Evolutionary conservation across 2,113 vertebrate species (phyloP).

Genomic region (Myiozetetes cayanensis): DNA sequence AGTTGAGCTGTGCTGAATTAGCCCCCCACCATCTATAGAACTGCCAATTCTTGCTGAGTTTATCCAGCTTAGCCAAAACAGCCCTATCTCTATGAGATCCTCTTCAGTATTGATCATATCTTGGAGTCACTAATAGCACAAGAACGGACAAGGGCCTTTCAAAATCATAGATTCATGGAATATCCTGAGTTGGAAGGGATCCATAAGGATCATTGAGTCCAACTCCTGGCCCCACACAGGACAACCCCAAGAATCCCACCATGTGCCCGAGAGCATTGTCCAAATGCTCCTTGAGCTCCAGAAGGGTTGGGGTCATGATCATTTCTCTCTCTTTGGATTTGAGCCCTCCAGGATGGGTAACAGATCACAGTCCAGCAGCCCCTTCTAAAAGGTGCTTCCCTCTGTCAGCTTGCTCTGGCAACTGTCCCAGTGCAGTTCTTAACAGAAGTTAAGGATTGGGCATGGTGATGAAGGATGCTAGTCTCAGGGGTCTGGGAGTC

Average conservation of each 20-base stretch:
- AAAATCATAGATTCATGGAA: neutral
- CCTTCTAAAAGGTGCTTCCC: neutral
- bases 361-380: neutral
- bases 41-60: neutral
- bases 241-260: neutral
- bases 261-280: neutral
- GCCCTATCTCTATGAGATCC: fast-evolving
- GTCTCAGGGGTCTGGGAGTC: neutral
- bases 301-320: neutral
- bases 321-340: neutral
- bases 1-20: neutral
- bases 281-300: neutral
- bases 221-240: neutral
- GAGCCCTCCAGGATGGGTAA: neutral
- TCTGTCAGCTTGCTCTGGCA: neutral
- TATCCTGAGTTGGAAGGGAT: neutral
- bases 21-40: neutral
- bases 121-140: neutral
- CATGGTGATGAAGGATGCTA: neutral
- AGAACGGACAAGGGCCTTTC: neutral
- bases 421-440: neutral
- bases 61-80: neutral
- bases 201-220: neutral
- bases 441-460: neutral
- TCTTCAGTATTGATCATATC: fast-evolving